Conservation (phyloP, 2,113 vertebrate genomes). For the Cricetomys ansorgei region DNA sequence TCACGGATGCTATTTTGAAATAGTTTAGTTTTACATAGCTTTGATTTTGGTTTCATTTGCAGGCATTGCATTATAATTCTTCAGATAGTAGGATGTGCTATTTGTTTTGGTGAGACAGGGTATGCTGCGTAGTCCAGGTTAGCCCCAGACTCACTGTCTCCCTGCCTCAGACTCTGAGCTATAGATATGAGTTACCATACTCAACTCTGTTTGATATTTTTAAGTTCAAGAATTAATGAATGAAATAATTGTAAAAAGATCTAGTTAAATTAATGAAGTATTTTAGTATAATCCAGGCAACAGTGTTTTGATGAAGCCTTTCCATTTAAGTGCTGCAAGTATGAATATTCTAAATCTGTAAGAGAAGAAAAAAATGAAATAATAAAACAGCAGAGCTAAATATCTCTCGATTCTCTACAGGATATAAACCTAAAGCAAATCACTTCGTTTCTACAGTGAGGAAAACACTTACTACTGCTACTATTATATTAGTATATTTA, state of each 20-base stretch:
- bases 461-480: too few relatives aligned
- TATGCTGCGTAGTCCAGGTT: background rate
- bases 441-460: constrained; percentile 18
- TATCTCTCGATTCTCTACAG: background rate
- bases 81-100: background rate
- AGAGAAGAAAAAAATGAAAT: constrained; percentile 23
- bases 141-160: background rate
- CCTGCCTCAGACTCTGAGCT: background rate
- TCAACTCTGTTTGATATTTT: background rate
- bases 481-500: too few relatives aligned
- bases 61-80: background rate
- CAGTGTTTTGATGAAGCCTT: background rate
- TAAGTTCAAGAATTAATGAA: constrained; percentile 1
- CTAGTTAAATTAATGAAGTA: constrained; percentile 20
- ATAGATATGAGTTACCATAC: too few relatives aligned
- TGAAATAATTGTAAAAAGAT: constrained; percentile 18
- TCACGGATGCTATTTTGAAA: background rate
- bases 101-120: background rate
- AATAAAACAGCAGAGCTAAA: background rate
- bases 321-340: background rate
- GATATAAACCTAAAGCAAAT: background rate
- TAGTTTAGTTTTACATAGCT: background rate
- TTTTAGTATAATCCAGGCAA: constrained; percentile 12
- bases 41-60: background rate
- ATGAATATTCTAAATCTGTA: constrained; percentile 37